Conservation (phyloP, 2,797 vertebrate species). For the Nothura maculosa region DNA sequence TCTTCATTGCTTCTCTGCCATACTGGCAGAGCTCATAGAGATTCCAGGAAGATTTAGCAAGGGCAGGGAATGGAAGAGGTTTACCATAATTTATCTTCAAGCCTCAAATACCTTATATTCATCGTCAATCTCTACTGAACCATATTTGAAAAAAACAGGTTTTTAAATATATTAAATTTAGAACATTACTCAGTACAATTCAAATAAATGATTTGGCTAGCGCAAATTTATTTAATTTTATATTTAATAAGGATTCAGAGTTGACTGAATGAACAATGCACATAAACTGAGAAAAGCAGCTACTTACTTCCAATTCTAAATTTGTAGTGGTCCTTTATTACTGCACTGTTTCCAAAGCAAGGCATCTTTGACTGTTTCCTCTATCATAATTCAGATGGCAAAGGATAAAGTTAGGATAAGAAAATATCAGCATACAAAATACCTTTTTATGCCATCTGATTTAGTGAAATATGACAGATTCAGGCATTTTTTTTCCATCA, state of each 20-base stretch:
- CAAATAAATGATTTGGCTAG: slow-evolving; percentile 9
- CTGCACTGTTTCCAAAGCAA: slow-evolving; percentile 59
- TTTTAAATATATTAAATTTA: not conserved
- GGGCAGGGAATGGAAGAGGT: not conserved
- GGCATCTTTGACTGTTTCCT: slow-evolving; percentile 49
- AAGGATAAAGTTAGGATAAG: slow-evolving; percentile 57
- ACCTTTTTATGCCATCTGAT: slow-evolving; percentile 33
- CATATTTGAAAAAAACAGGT: not conserved
- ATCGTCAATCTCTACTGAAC: not conserved
- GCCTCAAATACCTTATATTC: not conserved
- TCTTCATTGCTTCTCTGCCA: too few relatives aligned
- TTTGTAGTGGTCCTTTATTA: slow-evolving; percentile 10
- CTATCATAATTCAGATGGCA: slow-evolving; percentile 56
- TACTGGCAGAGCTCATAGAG: not conserved
- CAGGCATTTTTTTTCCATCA: slow-evolving; percentile 51
- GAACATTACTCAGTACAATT: not conserved
- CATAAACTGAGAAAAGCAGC: slow-evolving; percentile 9
- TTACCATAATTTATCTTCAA: not conserved
- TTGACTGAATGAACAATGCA: not conserved
- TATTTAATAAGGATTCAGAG: not conserved
- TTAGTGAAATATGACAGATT: slow-evolving; percentile 30
- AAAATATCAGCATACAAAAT: slow-evolving; percentile 28
- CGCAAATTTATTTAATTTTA: not conserved
- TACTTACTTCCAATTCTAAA: slow-evolving; percentile 22
- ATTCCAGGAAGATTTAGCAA: not conserved